Conservation (phyloP, 2,113 vertebrate genomes). For the Hylia prasina region DNA sequence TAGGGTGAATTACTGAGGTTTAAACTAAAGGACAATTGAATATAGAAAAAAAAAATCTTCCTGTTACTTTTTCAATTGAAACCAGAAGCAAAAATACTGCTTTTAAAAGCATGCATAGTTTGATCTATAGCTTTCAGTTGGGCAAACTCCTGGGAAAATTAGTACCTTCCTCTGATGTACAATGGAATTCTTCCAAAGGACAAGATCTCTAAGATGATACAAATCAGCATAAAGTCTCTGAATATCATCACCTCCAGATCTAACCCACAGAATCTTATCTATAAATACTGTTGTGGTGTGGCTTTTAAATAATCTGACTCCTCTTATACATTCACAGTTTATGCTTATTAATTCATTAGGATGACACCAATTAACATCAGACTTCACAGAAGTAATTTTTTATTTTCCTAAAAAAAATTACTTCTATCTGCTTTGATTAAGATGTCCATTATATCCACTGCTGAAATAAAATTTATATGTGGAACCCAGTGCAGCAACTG, state of each 20-base stretch:
- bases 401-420: neutral
- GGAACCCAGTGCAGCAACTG: neutral
- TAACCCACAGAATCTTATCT: neutral
- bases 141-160: neutral
- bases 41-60: neutral
- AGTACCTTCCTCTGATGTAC: neutral
- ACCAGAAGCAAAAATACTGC: neutral
- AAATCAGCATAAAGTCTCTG: neutral
- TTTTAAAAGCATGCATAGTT: neutral
- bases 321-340: neutral
- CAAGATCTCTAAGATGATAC: neutral
- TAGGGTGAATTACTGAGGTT: conserved; percentile 1
- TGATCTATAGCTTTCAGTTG: neutral
- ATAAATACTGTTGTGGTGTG: neutral
- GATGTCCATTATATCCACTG: neutral
- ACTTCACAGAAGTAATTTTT: neutral
- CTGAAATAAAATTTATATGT: neutral
- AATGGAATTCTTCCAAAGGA: neutral
- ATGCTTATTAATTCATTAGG: neutral
- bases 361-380: neutral
- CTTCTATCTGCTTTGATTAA: neutral
- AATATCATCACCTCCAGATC: neutral
- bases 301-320: neutral
- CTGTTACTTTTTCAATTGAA: neutral
- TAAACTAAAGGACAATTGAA: neutral